Evolutionary conservation across 2,113 vertebrate genomes (phyloP), one percentile per base, ranked within the genome.

Genomic region (Columbina picui): DNA sequence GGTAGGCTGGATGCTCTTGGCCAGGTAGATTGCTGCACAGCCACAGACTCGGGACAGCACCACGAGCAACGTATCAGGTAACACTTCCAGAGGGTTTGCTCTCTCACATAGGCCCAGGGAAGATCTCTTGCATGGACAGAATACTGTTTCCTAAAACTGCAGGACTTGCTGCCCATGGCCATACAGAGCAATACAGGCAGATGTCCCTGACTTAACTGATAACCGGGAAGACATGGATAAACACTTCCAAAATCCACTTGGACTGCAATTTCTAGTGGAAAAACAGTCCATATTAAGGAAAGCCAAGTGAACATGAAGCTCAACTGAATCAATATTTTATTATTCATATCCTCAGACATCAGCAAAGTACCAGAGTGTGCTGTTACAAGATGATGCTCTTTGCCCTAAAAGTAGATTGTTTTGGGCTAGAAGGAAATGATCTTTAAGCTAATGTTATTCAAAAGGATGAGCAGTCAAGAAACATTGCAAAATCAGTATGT

Each of bases 381-480:
- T 73, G 26, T 43, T 71, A 57, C 30, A 80, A 88, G n/a, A 77
- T 12, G n/a, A 88, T 29, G 14, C 39, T 15, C n/a, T 80, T 63
- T 79, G 41, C 30, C 45, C 60, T 53, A 30, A 39, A 63, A 55
- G 17, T 17, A 56, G 41, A 12, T 16, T 79, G 39, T 49, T 53
- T 91, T 73, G 49, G 43, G 29, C 10, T 76, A 45, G 14, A 41
- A 75, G 65, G 74, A 87, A 92, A 84, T 20, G 0, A 68, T 87
- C 69, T 94, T 76, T 82, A 68, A 82, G 61, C 11, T 87, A n/a
- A n/a, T 18, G 27, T 29, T 80, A 59, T 36, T 79, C 59, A 53
- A 29, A 89, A 93, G 47, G 64, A 89, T 1, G 13, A 87, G 57
- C 67, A 79, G 57, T 69, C 91, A 96, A 94, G 64, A 89, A 94